These are phyloP conservation scores for Hylaea fasciaria DNA, from an alignment of 2,888 invertebrate species.

Conservation along the genomic window DNA sequence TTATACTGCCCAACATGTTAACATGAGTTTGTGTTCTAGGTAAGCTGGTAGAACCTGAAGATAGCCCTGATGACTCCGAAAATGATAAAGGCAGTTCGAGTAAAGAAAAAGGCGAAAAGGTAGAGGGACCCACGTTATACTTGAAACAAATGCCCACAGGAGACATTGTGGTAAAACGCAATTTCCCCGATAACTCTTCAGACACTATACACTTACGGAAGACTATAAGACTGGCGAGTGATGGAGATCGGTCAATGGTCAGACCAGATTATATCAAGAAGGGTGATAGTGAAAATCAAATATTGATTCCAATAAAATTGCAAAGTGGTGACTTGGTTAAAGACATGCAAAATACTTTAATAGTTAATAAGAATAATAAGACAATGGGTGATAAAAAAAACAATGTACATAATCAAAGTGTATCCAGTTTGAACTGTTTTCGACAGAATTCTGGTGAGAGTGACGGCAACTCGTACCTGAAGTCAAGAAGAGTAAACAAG, in stretches of 20 bases:
- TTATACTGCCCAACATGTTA: neutral
- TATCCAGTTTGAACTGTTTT: slow-evolving; percentile 76
- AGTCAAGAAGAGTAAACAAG: slow-evolving; percentile 74
- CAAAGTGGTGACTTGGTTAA: slow-evolving; percentile 77
- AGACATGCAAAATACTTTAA: slow-evolving; percentile 81
- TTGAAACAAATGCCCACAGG: slow-evolving; percentile 77
- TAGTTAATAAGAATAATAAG: slow-evolving; percentile 81
- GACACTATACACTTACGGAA: slow-evolving; percentile 76
- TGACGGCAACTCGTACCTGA: slow-evolving; percentile 75
- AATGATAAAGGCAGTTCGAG: slow-evolving; percentile 71
- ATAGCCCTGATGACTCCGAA: slow-evolving; percentile 85
- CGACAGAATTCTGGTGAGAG: slow-evolving; percentile 75
- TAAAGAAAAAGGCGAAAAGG: slow-evolving; percentile 53
- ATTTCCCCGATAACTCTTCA: slow-evolving; percentile 64
- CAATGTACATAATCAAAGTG: slow-evolving; percentile 80
- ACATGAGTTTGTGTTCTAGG: slow-evolving; percentile 63
- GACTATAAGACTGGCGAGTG: slow-evolving; percentile 76
- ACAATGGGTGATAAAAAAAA: slow-evolving; percentile 81
- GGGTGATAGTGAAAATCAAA: slow-evolving; percentile 79
- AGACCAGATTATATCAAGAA: slow-evolving; percentile 77
- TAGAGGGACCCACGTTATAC: slow-evolving; percentile 71
- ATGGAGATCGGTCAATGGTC: slow-evolving; percentile 75
- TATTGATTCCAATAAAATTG: slow-evolving; percentile 76
- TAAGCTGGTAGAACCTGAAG: slow-evolving; percentile 86
- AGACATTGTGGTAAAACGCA: slow-evolving; percentile 76